phyloP scores from a whole-genome alignment of 2,113 vertebrate species.

The Tympanuchus pallidicinctus region DNA sequence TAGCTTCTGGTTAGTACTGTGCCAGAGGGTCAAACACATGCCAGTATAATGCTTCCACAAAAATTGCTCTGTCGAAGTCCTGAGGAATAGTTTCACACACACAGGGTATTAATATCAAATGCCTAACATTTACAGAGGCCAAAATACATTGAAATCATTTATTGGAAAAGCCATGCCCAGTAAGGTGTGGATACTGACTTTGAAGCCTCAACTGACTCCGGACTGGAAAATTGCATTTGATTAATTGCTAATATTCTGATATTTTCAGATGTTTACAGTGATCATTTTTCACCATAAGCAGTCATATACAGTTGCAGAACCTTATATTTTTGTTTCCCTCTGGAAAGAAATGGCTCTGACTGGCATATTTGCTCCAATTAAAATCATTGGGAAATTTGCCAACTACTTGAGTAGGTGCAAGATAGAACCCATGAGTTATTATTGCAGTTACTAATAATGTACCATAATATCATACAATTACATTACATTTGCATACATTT shows the following conservation, averaged over 20 bases:
- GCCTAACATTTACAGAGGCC: background rate
- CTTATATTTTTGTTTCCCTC: background rate
- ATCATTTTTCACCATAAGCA: background rate
- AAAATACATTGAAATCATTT: conserved; percentile 19
- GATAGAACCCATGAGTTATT: background rate
- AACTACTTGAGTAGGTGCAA: background rate
- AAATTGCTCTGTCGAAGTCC: conserved; percentile 11
- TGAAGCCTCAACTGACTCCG: background rate
- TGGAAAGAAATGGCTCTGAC: background rate
- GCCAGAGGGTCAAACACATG: background rate
- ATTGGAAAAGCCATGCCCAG: background rate
- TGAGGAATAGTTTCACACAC: conserved; percentile 19
- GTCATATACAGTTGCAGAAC: background rate
- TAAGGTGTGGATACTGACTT: background rate
- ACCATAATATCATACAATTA: conserved; percentile 21
- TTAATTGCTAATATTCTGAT: background rate
- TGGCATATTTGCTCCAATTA: background rate
- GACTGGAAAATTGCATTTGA: background rate
- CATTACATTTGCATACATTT: conserved; percentile 32
- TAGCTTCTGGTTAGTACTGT: background rate
- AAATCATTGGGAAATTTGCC: conserved; percentile 23
- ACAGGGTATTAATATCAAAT: background rate
- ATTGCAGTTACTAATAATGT: conserved; percentile 47
- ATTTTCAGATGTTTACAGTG: background rate
- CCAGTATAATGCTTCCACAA: background rate